phyloP scores from a whole-genome alignment of 23 tunicate genomes.

The Styela clava region DNA sequence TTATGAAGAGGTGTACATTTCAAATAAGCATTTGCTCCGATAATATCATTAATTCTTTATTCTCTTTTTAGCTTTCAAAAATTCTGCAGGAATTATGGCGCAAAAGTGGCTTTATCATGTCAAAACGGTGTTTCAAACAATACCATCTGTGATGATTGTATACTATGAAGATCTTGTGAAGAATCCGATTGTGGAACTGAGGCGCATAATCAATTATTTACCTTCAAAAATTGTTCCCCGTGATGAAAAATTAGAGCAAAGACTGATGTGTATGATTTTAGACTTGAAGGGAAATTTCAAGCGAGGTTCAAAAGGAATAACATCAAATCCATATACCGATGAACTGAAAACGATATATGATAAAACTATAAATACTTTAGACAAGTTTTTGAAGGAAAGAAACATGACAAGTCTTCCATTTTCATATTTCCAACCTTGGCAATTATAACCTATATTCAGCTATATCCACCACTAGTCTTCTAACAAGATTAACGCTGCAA shows the following conservation, averaged over 20 bases:
- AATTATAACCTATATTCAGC: not conserved
- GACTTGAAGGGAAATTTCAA: conserved; percentile 1
- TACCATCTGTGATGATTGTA: not conserved
- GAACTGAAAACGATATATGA: not conserved
- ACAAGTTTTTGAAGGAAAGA: not conserved
- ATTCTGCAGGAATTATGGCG: not conserved
- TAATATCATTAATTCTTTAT: too few species aligned
- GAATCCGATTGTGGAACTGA: not conserved
- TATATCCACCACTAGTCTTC: too few species aligned
- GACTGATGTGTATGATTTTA: not conserved
- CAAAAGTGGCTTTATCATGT: not conserved
- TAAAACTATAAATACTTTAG: not conserved
- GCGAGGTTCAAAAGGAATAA: not conserved
- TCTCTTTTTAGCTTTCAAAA: not conserved
- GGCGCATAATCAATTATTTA: not conserved
- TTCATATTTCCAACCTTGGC: not conserved
- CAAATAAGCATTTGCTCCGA: too few species aligned
- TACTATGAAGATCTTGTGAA: conserved; percentile 1
- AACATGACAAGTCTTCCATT: not conserved
- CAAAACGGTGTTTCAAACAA: not conserved
- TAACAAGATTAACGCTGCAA: too few species aligned
- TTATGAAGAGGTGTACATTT: too few species aligned
- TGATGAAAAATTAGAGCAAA: not conserved
- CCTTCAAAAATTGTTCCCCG: not conserved
- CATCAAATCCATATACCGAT: not conserved